Evolutionary conservation across 2,797 vertebrate genomes (phyloP).

Genomic region (Schizopygopsis pylzovi): DNA sequence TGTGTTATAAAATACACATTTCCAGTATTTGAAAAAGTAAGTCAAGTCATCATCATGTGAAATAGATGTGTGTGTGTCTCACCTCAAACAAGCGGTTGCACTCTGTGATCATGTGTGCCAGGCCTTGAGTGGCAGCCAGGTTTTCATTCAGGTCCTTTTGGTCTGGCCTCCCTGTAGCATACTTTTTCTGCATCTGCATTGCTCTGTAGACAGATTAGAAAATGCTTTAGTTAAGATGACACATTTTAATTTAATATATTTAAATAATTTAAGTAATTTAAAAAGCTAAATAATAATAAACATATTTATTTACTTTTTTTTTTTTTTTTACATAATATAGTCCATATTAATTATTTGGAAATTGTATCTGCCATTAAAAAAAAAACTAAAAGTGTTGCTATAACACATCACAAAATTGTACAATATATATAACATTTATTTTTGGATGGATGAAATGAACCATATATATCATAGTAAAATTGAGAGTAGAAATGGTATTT

Average conservation of each 20-base stretch:
- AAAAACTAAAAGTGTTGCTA: no score
- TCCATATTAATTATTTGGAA: no score
- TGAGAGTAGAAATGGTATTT: conserved; percentile 24
- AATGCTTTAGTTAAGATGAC: background rate
- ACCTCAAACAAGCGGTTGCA: conserved; percentile 97
- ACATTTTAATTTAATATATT: background rate
- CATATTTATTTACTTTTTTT: background rate
- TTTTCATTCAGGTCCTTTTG: conserved; percentile 99
- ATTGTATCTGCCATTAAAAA: no score
- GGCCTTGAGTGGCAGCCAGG: conserved; percentile 93
- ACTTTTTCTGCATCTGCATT: conserved; percentile 98
- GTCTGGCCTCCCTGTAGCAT: conserved; percentile 94
- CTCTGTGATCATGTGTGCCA: conserved; percentile 97
- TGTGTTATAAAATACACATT: background rate
- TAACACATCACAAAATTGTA: background rate
- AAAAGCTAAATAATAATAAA: no score
- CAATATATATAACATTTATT: no score
- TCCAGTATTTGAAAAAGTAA: background rate
- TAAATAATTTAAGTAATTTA: no score
- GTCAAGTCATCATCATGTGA: background rate
- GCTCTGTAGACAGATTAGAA: conserved; percentile 76
- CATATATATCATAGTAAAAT: background rate
- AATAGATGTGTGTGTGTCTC: conserved; percentile 53
- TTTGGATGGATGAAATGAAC: background rate
- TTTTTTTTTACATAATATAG: background rate